These are phyloP conservation scores for Yasuhikotakia modesta DNA, from an alignment of 2,797 vertebrate genomes.

Conservation along the genomic window DNA sequence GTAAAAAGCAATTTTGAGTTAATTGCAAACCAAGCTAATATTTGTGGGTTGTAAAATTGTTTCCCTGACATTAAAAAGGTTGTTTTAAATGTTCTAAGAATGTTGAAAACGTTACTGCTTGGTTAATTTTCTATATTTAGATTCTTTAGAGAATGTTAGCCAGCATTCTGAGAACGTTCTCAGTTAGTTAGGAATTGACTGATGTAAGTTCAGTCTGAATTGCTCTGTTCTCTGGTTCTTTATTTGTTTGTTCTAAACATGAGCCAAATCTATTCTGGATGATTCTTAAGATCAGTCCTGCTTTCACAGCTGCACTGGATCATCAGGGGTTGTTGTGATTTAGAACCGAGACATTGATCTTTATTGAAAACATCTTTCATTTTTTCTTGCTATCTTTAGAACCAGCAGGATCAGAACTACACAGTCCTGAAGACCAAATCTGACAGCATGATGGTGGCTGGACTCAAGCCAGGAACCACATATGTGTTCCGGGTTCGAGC, in stretches of 20 bases:
- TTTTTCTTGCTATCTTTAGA: slow-evolving; percentile 63
- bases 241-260: slow-evolving; percentile 17
- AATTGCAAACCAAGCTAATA: too few relatives aligned
- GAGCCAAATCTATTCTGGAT: not conserved
- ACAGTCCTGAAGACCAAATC: slow-evolving; percentile 84
- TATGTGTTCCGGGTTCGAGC: slow-evolving; percentile 84
- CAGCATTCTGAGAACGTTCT: too few relatives aligned
- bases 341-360: not conserved
- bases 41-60: too few relatives aligned
- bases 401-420: slow-evolving; percentile 85
- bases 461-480: slow-evolving; percentile 82
- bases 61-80: too few relatives aligned
- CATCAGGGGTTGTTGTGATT: not conserved
- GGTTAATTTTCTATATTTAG: too few relatives aligned
- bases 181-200: slow-evolving; percentile 36
- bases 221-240: not conserved
- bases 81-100: too few relatives aligned
- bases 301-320: not conserved
- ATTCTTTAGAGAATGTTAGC: too few relatives aligned
- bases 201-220: slow-evolving; percentile 33
- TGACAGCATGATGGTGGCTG: slow-evolving; percentile 85
- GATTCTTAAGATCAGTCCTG: slow-evolving; percentile 3
- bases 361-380: not conserved
- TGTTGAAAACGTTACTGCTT: too few relatives aligned
- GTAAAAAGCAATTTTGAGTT: too few relatives aligned